Base-by-base conservation (phyloP, 2,113 vertebrate species). In the Neodontobutis hainanensis region DNA sequence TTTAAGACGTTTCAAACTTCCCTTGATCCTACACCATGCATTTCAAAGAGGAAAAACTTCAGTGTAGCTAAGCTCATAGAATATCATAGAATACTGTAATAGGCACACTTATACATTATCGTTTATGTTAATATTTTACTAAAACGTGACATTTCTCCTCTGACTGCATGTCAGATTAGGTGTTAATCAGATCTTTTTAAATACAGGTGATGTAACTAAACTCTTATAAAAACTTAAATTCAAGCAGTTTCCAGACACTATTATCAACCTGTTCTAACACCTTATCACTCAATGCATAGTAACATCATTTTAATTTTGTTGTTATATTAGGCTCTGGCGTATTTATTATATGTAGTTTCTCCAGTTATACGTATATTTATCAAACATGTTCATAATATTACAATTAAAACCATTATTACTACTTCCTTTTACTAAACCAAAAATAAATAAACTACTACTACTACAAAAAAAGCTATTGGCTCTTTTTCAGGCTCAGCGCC, bases 1-100 rank as follows among this genome's bases (percentile, higher is more conserved):
- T 82, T 77, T 85, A 89, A 88, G 85, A 77, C 85, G 81, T 82
- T 82, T 85, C 58, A 87, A 74, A 87, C 87, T 72, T 80, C 80
- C 64, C 73, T 86, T 86, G 75, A 87, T 85, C 81, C 83, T 80
- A 75, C 80, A 60, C 78, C 56, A 72, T 43, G 78, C 78, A 75
- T 70, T 76, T 70, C 1, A 19, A 56, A 68, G 68, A 62, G 8
- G 63, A 46, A 61, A 40, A 62, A 77, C 61, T 69, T 73, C 36
- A 81, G 35, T 63, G 73, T 44, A 66, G 62, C 48, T 75, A 75
- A 80, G 80, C 73, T 68, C 58, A 63, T 63, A 81, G 68, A 46
- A 58, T 64, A 68, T 48, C 62, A 2, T 47, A 44, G 52, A 45
- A 64, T n/a, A 65, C 49, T 60, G 40, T 53, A 58, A 32, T 4